A percentile compares a stretch with the other conserved stretches of the same genome.
These are phyloP conservation scores for Eriocheir sinensis DNA, from an alignment of 1,140 invertebrate species.

Conservation along the genomic window DNA sequence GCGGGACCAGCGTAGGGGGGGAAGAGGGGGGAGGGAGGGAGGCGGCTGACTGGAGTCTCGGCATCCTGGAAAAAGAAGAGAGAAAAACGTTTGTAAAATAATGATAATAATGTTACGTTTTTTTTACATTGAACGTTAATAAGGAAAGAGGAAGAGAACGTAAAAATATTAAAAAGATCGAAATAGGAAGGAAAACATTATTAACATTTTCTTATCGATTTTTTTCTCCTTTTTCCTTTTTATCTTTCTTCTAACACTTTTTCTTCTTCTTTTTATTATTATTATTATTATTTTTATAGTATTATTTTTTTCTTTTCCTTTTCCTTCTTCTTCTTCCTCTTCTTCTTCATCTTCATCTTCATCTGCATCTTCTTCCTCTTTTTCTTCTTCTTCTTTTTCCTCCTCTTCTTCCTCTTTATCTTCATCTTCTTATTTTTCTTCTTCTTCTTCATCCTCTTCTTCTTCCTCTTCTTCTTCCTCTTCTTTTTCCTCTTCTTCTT, in stretches of 20 bases:
- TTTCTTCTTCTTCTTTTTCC: background rate
- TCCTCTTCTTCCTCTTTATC: background rate
- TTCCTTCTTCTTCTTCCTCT: background rate
- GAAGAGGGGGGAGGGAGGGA: background rate
- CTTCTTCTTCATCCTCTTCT: background rate
- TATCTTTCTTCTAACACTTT: background rate
- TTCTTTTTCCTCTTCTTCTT: background rate
- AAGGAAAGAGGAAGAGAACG: too few species aligned
- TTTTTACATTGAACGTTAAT: too few species aligned
- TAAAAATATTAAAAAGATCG: too few species aligned
- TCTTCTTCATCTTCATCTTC: background rate
- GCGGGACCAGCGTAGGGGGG: too few species aligned
- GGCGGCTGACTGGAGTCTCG: background rate
- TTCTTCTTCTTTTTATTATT: background rate
- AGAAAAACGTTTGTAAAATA: too few species aligned
- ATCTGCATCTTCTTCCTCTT: background rate
- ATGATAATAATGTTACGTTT: background rate
- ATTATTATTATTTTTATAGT: too few species aligned
- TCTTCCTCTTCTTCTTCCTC: background rate
- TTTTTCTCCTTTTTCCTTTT: background rate
- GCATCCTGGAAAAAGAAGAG: background rate
- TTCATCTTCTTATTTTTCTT: background rate
- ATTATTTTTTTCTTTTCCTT: too few species aligned
- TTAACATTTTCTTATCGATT: background rate
- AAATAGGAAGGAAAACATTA: background rate